A percentile compares a stretch with the other conserved stretches of the same genome.
Conservation (phyloP, 2,113 vertebrate species). For the Hippocampus comes region DNA sequence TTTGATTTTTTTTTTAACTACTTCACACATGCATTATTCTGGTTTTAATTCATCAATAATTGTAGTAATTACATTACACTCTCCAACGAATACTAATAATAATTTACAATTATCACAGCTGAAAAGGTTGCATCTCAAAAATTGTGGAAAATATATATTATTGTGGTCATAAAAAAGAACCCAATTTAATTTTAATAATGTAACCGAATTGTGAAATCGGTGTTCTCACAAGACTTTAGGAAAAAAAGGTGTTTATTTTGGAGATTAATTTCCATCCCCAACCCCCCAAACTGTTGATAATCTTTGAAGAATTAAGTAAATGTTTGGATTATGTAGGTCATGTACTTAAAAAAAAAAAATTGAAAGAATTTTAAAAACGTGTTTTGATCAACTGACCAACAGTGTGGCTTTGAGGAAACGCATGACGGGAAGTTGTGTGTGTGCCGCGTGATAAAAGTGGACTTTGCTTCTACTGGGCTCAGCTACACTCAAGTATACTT, state of each 20-base stretch:
- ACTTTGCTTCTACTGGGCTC: conserved; percentile 27
- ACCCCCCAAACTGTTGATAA: too few relatives aligned
- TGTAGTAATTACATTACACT: background rate
- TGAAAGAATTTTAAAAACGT: background rate
- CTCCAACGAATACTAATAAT: background rate
- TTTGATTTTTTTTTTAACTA: background rate
- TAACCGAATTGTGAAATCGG: background rate
- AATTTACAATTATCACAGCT: background rate
- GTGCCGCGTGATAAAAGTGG: conserved; percentile 18
- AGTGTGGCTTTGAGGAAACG: background rate
- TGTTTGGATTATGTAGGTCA: too few relatives aligned
- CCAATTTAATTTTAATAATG: background rate
- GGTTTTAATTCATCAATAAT: background rate
- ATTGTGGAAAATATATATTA: too few relatives aligned
- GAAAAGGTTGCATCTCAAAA: too few relatives aligned
- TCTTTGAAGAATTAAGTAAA: too few relatives aligned
- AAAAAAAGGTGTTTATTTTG: too few relatives aligned
- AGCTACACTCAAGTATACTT: background rate
- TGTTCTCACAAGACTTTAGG: background rate
- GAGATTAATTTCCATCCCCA: too few relatives aligned
- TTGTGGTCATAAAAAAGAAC: too few relatives aligned
- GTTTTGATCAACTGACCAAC: background rate
- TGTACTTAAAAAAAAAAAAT: too few relatives aligned
- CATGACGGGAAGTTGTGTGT: background rate
- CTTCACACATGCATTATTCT: background rate